phyloP scores from a whole-genome alignment of 2,888 invertebrate genomes.

The Amiota communis region DNA sequence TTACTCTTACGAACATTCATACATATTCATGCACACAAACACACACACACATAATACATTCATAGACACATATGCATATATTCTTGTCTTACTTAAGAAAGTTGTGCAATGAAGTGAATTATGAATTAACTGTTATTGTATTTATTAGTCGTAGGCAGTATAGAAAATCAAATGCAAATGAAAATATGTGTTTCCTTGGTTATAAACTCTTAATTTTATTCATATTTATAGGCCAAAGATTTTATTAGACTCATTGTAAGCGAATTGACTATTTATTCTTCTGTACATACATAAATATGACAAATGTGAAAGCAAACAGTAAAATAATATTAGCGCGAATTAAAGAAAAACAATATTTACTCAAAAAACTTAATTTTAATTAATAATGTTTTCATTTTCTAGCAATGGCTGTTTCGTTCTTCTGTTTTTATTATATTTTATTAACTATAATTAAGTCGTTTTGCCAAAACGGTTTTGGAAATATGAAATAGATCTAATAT shows the following conservation, averaged over 20 bases:
- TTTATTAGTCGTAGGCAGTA: slow-evolving; percentile 9
- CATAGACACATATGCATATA: background rate
- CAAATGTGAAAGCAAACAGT: slow-evolving; percentile 17
- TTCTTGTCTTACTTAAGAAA: too few relatives aligned
- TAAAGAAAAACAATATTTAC: background rate
- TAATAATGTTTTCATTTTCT: background rate
- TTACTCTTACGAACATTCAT: slow-evolving; percentile 2
- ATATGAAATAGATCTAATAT: background rate
- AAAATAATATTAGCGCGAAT: slow-evolving; percentile 20
- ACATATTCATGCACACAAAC: background rate
- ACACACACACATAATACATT: background rate
- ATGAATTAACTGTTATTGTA: slow-evolving; percentile 9
- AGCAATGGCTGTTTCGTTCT: background rate
- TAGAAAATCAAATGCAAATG: background rate
- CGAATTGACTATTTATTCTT: slow-evolving; percentile 12
- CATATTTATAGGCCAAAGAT: slow-evolving; percentile 26
- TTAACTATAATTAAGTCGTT: background rate
- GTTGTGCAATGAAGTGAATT: background rate
- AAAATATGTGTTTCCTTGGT: background rate
- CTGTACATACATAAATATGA: slow-evolving; percentile 22
- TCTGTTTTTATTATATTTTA: background rate
- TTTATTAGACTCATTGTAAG: slow-evolving; percentile 22
- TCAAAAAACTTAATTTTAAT: background rate
- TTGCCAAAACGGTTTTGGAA: too few relatives aligned
- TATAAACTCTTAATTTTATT: slow-evolving; percentile 11